A percentile compares a stretch with the other conserved stretches of the same genome.
Evolutionary conservation across 2,888 invertebrate species (phyloP).

Genomic region (Malacosoma neustria): DNA sequence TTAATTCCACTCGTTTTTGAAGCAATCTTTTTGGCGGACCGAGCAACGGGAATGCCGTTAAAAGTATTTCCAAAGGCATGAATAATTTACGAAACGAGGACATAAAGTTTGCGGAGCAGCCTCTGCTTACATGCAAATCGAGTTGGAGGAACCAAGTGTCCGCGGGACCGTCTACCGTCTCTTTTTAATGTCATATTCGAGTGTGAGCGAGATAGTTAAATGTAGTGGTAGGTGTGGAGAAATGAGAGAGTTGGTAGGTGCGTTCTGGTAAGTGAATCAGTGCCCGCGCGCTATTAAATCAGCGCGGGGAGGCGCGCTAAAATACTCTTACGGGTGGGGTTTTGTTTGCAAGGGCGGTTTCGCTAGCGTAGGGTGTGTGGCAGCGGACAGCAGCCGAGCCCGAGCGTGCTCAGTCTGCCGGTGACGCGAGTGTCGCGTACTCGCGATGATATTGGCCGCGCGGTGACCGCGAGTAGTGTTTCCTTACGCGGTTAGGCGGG

Average conservation of each 20-base stretch:
- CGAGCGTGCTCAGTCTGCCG: slow-evolving; percentile 31
- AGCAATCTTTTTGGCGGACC: slow-evolving; percentile 59
- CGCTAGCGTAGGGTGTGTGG: slow-evolving; percentile 21
- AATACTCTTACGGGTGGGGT: slow-evolving; percentile 73
- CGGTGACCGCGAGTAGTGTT: slow-evolving; percentile 52
- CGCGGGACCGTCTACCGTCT: slow-evolving; percentile 44
- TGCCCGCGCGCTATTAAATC: slow-evolving; percentile 68
- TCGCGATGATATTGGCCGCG: slow-evolving; percentile 46
- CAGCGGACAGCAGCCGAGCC: slow-evolving; percentile 20
- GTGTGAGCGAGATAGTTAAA: slow-evolving; percentile 24
- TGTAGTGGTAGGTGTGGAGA: slow-evolving; percentile 25
- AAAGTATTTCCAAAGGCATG: slow-evolving; percentile 72
- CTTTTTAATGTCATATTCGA: slow-evolving; percentile 33
- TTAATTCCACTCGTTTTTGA: slow-evolving; percentile 57
- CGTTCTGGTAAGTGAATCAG: slow-evolving; percentile 74
- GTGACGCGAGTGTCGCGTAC: slow-evolving; percentile 41
- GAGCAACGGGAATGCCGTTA: slow-evolving; percentile 57
- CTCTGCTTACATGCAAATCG: slow-evolving; percentile 70
- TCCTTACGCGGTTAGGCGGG: slow-evolving; percentile 57
- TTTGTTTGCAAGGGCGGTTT: slow-evolving; percentile 73
- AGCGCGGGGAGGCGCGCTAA: slow-evolving; percentile 63
- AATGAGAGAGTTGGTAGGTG: slow-evolving; percentile 60
- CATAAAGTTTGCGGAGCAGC: slow-evolving; percentile 70
- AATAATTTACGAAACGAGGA: slow-evolving; percentile 73
- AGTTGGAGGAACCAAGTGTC: slow-evolving; percentile 68